Percentiles rank a stretch among this genome's conserved stretches.
These are phyloP conservation scores for Sitophilus oryzae DNA, from an alignment of 1,140 invertebrate genomes.

Conservation along the genomic window DNA sequence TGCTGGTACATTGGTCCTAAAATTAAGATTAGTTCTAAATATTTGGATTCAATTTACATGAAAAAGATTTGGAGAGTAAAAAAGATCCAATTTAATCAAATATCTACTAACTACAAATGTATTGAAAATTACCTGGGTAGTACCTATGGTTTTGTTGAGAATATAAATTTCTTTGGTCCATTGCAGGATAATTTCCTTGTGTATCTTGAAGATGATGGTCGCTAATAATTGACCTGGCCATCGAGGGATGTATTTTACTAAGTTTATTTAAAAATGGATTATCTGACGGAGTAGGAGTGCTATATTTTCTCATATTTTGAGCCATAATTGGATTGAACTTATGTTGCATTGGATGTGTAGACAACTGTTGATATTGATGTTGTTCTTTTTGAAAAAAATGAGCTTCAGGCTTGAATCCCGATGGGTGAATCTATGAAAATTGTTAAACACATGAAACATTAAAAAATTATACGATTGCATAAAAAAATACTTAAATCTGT, in stretches of 20 bases:
- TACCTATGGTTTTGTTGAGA: slow-evolving; percentile 31
- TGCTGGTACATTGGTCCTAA: slow-evolving; percentile 18
- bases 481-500: too few species aligned
- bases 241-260: slow-evolving; percentile 33
- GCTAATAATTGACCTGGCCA: slow-evolving; percentile 36
- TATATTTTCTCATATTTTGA: slow-evolving; percentile 29
- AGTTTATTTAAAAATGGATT: slow-evolving; percentile 35
- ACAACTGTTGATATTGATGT: slow-evolving; percentile 14
- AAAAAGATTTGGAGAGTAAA: too few species aligned
- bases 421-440: slow-evolving; percentile 25
- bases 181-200: slow-evolving; percentile 26
- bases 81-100: too few species aligned
- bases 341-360: slow-evolving; percentile 10
- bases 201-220: slow-evolving; percentile 37
- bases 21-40: background rate
- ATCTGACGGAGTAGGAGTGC: slow-evolving; percentile 7
- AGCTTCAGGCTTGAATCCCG: slow-evolving; percentile 33
- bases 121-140: slow-evolving; percentile 23
- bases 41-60: too few species aligned
- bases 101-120: too few species aligned
- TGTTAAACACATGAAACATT: background rate
- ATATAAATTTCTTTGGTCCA: slow-evolving; percentile 33
- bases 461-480: too few species aligned
- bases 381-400: slow-evolving; percentile 31
- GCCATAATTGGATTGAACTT: slow-evolving; percentile 26